A percentile compares a stretch with the other conserved stretches of the same genome.
These are phyloP conservation scores for Peromyscus aztecus DNA, from an alignment of 2,797 vertebrate genomes.

Conservation along the genomic window DNA sequence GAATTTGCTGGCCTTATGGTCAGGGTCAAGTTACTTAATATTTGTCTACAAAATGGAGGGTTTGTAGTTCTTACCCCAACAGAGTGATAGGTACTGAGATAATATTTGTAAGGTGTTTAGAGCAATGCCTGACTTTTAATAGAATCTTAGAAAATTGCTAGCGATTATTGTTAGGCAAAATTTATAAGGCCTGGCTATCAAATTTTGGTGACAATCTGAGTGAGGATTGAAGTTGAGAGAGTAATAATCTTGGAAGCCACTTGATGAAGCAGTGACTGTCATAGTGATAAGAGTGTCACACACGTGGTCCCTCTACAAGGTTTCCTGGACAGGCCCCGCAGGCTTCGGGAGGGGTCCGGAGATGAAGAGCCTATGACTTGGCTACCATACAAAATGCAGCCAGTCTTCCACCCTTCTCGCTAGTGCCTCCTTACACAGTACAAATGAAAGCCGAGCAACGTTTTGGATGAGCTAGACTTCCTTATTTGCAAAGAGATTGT, in stretches of 20 bases:
- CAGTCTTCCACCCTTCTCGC: not conserved
- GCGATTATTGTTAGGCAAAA: not conserved
- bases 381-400: not conserved
- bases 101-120: not conserved
- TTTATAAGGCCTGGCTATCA: not conserved
- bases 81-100: not conserved
- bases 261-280: not conserved
- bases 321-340: not conserved
- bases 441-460: not conserved
- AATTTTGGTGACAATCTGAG: conserved; percentile 17
- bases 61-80: not conserved
- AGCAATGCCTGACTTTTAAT: not conserved
- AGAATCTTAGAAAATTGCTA: not conserved
- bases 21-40: not conserved
- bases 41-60: not conserved
- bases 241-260: conserved; percentile 5
- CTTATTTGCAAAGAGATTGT: conserved; percentile 51
- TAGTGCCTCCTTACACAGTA: conserved; percentile 25
- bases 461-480: conserved; percentile 12
- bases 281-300: not conserved
- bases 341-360: not conserved
- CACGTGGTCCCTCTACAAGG: not conserved
- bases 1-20: not conserved
- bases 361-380: not conserved
- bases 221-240: conserved; percentile 11